Evolutionary conservation across 1,140 invertebrate genomes (phyloP), one percentile per base, ranked within the genome.

Genomic region (Babylonia areolata): DNA sequence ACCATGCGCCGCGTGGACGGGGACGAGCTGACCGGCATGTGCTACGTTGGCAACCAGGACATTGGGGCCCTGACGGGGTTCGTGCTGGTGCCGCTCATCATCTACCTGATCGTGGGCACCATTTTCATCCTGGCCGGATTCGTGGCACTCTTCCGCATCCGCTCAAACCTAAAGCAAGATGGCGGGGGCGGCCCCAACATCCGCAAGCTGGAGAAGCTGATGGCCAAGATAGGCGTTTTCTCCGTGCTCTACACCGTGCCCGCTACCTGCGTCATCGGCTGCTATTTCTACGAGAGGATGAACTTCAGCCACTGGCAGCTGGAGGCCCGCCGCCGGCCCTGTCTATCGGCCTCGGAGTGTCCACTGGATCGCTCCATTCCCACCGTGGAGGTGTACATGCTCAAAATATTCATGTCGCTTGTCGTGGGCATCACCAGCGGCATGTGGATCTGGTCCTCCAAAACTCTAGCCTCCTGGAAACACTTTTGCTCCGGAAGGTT

Each of bases 151-250:
- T 98, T 99, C 92, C 96, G 97, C 51, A 99, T 99, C 88, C 96
- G 98, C 85, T 98, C 97, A 6, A 97, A 99, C 23, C 98, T 99
- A 96, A 99, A 99, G 89, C 90, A 92, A 54, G 92, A 93, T 40
- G 85, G 87, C 11, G 85, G 87, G 11, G 82, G 73, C 3, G 91
- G 91, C 28, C 90, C 91, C 33, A 93, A 93, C 88, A 93, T 93
- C 86, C 86, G 93, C 84, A 93, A 93, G 87, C 88, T 93, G 83
- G 92, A 93, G 87, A 93, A 93, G 90, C 88, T 93, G 79, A 93
- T 99, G 98, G 97, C 99, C 86, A 96, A 98, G 87, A 99, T 99
- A 90, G 98, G 98, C 11, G 97, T 99, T 58, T 99, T 99, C 91
- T 96, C 96, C 93, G 97, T 99, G 0, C 95, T 99, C 3, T 99